A percentile compares a stretch with the other conserved stretches of the same genome.
phyloP scores from a whole-genome alignment of 2,797 vertebrate species.

The Gallirallus australis region DNA sequence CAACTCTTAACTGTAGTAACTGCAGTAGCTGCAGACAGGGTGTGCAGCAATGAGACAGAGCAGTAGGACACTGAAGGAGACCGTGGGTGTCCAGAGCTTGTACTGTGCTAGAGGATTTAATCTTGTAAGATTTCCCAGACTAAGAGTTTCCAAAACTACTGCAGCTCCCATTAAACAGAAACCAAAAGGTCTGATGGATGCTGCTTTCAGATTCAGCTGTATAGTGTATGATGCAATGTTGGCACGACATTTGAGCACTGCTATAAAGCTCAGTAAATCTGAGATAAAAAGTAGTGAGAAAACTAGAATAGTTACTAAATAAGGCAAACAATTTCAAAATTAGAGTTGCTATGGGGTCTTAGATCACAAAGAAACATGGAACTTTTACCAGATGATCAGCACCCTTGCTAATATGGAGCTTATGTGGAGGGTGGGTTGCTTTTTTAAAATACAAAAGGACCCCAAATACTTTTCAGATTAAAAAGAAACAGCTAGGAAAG shows the following conservation, averaged over 20 bases:
- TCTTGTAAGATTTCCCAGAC: not conserved
- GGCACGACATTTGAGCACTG: not conserved
- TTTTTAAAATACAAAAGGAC: not conserved
- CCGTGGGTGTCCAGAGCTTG: not conserved
- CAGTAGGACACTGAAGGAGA: not conserved
- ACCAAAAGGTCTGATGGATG: not conserved
- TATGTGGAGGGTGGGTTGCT: not conserved
- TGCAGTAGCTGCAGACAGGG: not conserved
- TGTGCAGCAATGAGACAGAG: not conserved
- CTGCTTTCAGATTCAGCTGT: constrained; percentile 2
- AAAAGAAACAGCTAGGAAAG: not conserved
- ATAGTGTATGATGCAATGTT: not conserved
- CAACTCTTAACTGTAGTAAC: not conserved
- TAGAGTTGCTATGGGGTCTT: not conserved
- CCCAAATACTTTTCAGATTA: not conserved
- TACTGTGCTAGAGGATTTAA: not conserved
- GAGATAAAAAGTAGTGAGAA: not conserved
- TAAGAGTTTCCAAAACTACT: not conserved
- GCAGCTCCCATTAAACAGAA: not conserved
- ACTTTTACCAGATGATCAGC: not conserved
- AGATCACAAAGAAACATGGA: not conserved
- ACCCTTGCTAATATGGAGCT: not conserved
- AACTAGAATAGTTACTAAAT: constrained; percentile 28
- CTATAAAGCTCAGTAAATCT: not conserved
- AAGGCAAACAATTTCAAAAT: constrained; percentile 20